Evolutionary conservation across 1,140 invertebrate genomes (phyloP).

Genomic region (Listronotus bonariensis): DNA sequence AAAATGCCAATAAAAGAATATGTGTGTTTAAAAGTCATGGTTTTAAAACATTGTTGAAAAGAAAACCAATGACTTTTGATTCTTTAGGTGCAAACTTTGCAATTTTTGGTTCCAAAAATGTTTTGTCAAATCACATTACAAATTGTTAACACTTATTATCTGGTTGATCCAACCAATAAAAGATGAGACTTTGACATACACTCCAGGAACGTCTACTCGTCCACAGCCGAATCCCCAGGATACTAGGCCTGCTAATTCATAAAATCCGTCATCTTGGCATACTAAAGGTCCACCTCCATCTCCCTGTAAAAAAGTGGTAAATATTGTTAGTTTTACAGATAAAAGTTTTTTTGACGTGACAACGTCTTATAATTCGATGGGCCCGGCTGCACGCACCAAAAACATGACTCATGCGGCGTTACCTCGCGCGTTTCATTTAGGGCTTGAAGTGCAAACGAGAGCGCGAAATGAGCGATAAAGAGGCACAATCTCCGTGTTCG

Average conservation of each 20-base stretch:
- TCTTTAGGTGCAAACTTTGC: not conserved
- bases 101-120: slow-evolving; percentile 4
- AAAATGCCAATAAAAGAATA: no score
- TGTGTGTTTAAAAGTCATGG: no score
- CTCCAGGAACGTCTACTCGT: slow-evolving; percentile 84
- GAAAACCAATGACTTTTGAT: not conserved
- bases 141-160: slow-evolving; percentile 93
- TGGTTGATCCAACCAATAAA: slow-evolving; percentile 97
- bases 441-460: no score
- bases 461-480: no score
- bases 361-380: no score
- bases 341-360: no score
- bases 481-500: no score
- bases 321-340: no score
- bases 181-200: slow-evolving; percentile 92
- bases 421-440: no score
- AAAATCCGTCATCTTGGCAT: slow-evolving; percentile 91
- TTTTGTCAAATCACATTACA: slow-evolving; percentile 56
- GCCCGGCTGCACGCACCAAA: no score
- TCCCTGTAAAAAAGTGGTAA: slow-evolving; percentile 62
- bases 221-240: slow-evolving; percentile 94
- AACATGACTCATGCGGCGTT: no score
- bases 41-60: no score
- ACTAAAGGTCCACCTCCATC: slow-evolving; percentile 91
- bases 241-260: slow-evolving; percentile 86